These are phyloP conservation scores for Mormyrus hasselquistii DNA, from an alignment of 2,797 vertebrate species.

Conservation along the genomic window DNA sequence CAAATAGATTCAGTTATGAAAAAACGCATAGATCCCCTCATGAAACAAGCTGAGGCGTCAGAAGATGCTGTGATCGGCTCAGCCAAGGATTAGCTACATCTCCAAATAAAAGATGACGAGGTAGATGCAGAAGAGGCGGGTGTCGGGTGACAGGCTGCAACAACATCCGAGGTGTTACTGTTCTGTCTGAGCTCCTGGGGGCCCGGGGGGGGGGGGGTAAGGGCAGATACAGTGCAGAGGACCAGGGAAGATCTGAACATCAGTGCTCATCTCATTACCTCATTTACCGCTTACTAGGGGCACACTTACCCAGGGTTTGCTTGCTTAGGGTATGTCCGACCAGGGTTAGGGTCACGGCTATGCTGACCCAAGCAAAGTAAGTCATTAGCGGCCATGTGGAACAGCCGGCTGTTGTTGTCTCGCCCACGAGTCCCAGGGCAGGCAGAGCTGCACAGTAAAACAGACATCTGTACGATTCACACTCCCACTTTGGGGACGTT, in stretches of 20 bases:
- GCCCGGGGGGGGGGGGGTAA: too few species aligned
- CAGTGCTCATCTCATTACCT: background rate
- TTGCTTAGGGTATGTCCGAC: background rate
- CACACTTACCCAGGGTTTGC: background rate
- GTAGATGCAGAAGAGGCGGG: background rate
- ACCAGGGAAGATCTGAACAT: background rate
- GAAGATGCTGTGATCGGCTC: background rate
- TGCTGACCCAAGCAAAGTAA: background rate
- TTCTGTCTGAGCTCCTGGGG: background rate
- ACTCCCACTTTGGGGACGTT: background rate
- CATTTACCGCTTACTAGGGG: background rate
- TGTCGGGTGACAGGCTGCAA: too few species aligned
- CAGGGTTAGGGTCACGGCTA: background rate
- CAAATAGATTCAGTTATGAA: background rate
- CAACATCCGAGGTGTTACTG: background rate
- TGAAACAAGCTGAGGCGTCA: background rate
- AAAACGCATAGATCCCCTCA: background rate
- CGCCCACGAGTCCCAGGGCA: background rate
- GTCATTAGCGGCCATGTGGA: background rate
- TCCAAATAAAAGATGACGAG: background rate
- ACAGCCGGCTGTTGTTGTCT: background rate
- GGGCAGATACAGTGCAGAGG: background rate
- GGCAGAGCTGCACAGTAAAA: background rate
- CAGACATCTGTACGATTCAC: background rate
- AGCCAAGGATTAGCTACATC: background rate